phyloP scores from a whole-genome alignment of 2,888 invertebrate species.

The Drosophila peninsularis region DNA sequence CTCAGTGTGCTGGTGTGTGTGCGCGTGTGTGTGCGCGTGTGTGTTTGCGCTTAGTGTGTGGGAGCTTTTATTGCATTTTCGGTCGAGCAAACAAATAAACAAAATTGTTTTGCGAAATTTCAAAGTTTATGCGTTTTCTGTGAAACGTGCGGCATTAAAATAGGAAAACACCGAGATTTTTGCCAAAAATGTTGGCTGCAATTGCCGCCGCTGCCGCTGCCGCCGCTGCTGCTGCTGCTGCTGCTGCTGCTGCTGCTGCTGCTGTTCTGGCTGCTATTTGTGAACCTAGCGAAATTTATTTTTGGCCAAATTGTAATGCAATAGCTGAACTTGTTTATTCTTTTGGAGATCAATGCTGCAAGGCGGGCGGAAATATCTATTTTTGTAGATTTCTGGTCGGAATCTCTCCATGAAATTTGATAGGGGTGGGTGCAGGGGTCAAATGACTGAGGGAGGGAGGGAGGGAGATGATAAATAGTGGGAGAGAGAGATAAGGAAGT shows the following conservation, averaged over 20 bases:
- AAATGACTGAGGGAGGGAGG: not conserved
- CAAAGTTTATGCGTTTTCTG: slow-evolving; percentile 53
- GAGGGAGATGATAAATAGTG: not conserved
- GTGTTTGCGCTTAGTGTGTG: slow-evolving; percentile 25
- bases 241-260: slow-evolving; percentile 27
- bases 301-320: slow-evolving; percentile 51
- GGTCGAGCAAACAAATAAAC: slow-evolving; percentile 58
- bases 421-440: not conserved
- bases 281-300: slow-evolving; percentile 28
- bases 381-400: slow-evolving; percentile 22
- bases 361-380: slow-evolving; percentile 26
- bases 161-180: slow-evolving; percentile 29
- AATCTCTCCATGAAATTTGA: slow-evolving; percentile 26
- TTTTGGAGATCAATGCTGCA: slow-evolving; percentile 46
- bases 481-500: not conserved
- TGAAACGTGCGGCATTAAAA: slow-evolving; percentile 60
- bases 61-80: slow-evolving; percentile 59
- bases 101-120: slow-evolving; percentile 47
- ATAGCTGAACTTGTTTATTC: slow-evolving; percentile 44
- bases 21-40: slow-evolving; percentile 6
- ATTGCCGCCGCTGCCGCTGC: slow-evolving; percentile 9
- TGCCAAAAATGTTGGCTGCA: slow-evolving; percentile 36
- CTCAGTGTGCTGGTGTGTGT: slow-evolving; percentile 11
- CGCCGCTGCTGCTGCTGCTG: slow-evolving; percentile 24
- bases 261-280: slow-evolving; percentile 31